A percentile compares a stretch with the other conserved stretches of the same genome.
Conservation (phyloP, 1,140 invertebrate species). For the Ceratina japonica region DNA sequence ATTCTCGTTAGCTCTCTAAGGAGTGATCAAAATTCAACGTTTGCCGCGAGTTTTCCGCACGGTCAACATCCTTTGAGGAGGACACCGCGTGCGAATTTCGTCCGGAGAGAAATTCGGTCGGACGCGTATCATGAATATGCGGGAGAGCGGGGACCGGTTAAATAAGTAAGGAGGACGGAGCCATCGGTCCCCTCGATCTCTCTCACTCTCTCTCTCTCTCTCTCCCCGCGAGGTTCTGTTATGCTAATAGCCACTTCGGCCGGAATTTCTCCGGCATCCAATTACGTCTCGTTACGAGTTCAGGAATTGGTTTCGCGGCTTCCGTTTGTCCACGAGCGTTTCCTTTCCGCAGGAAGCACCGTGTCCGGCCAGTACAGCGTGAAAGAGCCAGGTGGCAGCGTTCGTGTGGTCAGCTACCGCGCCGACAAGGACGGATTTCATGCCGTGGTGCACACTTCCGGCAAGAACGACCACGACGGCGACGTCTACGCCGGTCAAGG, state of each 20-base stretch:
- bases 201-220: too few species aligned
- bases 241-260: background rate
- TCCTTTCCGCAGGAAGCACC: slow-evolving; percentile 64
- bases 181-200: background rate
- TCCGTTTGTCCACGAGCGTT: background rate
- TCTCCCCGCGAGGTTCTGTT: background rate
- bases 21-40: too few species aligned
- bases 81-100: background rate
- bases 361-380: slow-evolving; percentile 87
- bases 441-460: slow-evolving; percentile 85
- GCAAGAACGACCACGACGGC: slow-evolving; percentile 79
- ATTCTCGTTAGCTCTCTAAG: background rate
- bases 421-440: slow-evolving; percentile 76
- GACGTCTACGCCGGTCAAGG: slow-evolving; percentile 57
- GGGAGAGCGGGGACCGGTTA: background rate
- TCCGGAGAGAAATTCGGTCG: slow-evolving; percentile 9
- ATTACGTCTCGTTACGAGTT: slow-evolving; percentile 4
- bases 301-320: background rate
- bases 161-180: background rate
- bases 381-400: slow-evolving; percentile 78
- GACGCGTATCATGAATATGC: background rate
- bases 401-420: slow-evolving; percentile 73
- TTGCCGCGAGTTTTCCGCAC: background rate
- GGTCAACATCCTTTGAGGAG: slow-evolving; percentile 6
- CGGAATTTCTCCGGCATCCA: slow-evolving; percentile 4